These are phyloP conservation scores for Osmerus mordax DNA, from an alignment of 2,113 vertebrate species.

Conservation along the genomic window DNA sequence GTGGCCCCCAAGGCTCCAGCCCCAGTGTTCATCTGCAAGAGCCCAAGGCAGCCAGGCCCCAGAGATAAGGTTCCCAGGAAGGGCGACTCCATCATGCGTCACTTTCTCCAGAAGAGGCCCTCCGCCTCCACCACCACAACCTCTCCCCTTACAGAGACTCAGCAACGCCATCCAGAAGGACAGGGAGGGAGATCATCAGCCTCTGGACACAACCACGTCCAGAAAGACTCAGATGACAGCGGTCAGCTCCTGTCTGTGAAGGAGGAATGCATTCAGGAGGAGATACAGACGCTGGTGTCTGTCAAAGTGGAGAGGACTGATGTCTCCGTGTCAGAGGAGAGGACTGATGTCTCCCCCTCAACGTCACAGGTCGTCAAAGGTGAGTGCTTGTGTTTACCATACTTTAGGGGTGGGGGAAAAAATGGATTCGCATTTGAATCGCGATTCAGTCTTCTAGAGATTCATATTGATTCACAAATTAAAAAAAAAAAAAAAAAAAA, in stretches of 20 bases:
- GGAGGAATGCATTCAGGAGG: conserved; percentile 27
- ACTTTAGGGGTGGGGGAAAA: too few relatives aligned
- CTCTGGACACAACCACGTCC: conserved; percentile 7
- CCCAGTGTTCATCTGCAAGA: conserved; percentile 52
- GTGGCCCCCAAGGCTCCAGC: conserved; percentile 60
- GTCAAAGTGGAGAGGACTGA: conserved; percentile 46
- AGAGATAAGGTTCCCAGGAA: conserved; percentile 26
- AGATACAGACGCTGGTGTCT: not conserved
- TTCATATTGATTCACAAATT: too few relatives aligned
- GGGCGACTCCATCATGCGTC: conserved; percentile 56
- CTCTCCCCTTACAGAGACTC: conserved; percentile 19
- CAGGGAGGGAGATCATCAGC: not conserved
- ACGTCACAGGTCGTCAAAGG: conserved; percentile 77
- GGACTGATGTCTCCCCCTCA: conserved; percentile 61
- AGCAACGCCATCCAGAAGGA: not conserved
- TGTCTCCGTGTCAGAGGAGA: not conserved
- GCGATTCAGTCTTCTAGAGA: too few relatives aligned
- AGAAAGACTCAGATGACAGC: not conserved
- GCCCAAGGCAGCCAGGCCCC: conserved; percentile 28
- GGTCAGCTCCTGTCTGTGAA: conserved; percentile 19
- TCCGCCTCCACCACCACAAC: conserved; percentile 14
- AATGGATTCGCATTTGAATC: too few relatives aligned
- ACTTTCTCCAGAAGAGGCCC: conserved; percentile 65
- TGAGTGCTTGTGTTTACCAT: conserved; percentile 41
- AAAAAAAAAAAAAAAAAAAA: too few relatives aligned